Percentiles rank a stretch among this genome's conserved stretches.
Evolutionary conservation across 2,113 vertebrate species (phyloP).

Genomic region (Tyto alba): DNA sequence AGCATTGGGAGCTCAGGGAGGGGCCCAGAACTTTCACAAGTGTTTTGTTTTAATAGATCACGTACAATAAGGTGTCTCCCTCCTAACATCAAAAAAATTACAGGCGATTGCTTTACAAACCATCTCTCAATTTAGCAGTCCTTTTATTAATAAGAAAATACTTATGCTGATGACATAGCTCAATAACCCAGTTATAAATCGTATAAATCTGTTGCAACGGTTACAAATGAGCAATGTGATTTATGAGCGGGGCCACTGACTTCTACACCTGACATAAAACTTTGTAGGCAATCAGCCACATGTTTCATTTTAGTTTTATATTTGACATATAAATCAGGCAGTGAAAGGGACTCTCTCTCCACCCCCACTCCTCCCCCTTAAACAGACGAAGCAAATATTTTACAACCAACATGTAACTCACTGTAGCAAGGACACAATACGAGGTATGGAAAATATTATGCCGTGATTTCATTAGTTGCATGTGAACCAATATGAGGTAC

Average conservation of each 20-base stretch:
- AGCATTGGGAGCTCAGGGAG: constrained; percentile 1
- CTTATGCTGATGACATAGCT: background rate
- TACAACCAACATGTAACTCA: constrained; percentile 3
- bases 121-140: background rate
- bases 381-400: constrained; percentile 1
- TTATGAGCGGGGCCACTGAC: constrained; percentile 26
- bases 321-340: constrained; percentile 51
- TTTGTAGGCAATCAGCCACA: constrained; percentile 45
- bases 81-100: background rate
- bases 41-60: background rate
- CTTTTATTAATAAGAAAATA: constrained; percentile 11
- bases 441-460: constrained; percentile 41
- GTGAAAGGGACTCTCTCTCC: constrained; percentile 1
- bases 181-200: constrained; percentile 28
- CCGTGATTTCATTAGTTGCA: background rate
- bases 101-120: constrained; percentile 1
- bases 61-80: background rate
- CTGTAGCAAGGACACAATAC: constrained; percentile 2
- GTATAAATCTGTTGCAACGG: background rate
- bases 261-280: constrained; percentile 61
- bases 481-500: background rate
- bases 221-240: background rate
- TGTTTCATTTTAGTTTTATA: constrained; percentile 56
- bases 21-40: background rate
- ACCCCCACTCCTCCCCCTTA: background rate